Conservation (phyloP, 2,888 invertebrate species). For the Ochlodes sylvanus region DNA sequence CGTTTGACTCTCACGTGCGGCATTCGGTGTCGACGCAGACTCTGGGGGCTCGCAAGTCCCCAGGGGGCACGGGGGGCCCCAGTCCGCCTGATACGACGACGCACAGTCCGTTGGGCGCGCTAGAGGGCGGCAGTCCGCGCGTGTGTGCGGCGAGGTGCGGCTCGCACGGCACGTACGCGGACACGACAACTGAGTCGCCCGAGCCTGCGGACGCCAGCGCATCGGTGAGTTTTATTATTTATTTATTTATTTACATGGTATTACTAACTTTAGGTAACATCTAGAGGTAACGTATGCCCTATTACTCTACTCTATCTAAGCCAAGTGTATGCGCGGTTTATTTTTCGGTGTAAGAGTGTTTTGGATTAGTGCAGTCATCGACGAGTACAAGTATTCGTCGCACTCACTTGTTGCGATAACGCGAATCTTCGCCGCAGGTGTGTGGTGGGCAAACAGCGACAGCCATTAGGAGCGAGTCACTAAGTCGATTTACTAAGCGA, state of each 20-base stretch:
- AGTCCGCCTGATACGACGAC: constrained; percentile 94
- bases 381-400: too few relatives aligned
- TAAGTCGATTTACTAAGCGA: too few relatives aligned
- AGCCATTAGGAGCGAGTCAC: too few relatives aligned
- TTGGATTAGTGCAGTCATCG: too few relatives aligned
- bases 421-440: too few relatives aligned
- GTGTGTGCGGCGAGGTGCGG: constrained; percentile 51
- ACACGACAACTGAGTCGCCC: constrained; percentile 78
- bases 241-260: not conserved
- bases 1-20: constrained; percentile 58
- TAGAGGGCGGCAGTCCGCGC: constrained; percentile 58
- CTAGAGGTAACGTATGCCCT: too few relatives aligned
- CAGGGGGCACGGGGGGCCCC: constrained; percentile 59
- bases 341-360: too few relatives aligned
- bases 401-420: too few relatives aligned
- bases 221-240: constrained; percentile 59
- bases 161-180: constrained; percentile 64
- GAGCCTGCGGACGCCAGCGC: constrained; percentile 74
- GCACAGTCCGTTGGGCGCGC: constrained; percentile 90
- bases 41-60: constrained; percentile 71
- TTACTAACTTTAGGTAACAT: too few relatives aligned
- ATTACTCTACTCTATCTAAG: too few relatives aligned
- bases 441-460: too few relatives aligned
- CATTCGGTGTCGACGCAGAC: constrained; percentile 92
- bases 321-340: too few relatives aligned